A percentile compares a stretch with the other conserved stretches of the same genome.
These are phyloP conservation scores for Albula glossodonta DNA, from an alignment of 2,113 vertebrate genomes.

Conservation along the genomic window DNA sequence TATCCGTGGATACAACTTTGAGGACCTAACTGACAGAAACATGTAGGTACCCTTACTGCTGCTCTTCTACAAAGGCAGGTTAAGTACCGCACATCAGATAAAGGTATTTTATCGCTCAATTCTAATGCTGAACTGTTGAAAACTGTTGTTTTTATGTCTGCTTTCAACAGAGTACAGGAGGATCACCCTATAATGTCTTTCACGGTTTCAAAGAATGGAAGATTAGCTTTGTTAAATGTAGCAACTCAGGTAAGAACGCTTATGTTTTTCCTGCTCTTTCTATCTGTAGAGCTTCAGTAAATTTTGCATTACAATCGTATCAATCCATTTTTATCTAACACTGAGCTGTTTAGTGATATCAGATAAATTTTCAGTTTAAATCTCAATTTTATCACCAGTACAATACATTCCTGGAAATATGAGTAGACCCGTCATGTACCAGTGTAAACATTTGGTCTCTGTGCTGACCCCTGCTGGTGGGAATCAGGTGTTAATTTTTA, in stretches of 20 bases:
- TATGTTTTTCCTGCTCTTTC: background rate
- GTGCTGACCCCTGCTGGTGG: background rate
- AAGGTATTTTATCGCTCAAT: too few relatives aligned
- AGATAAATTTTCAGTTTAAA: background rate
- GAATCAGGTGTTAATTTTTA: background rate
- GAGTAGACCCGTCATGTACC: too few relatives aligned
- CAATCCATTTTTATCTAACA: too few relatives aligned
- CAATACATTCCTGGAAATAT: background rate
- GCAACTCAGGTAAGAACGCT: conserved; percentile 92
- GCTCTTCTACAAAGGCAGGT: background rate
- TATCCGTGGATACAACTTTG: conserved; percentile 97
- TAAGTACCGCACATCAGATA: too few relatives aligned
- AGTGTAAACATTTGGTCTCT: background rate
- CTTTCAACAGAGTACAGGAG: conserved; percentile 89
- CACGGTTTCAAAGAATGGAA: conserved; percentile 99
- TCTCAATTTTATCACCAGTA: background rate
- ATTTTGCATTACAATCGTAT: too few relatives aligned
- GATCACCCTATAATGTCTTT: conserved; percentile 99
- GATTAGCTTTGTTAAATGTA: conserved; percentile 99
- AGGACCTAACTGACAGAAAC: conserved; percentile 99
- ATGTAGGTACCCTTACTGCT: conserved; percentile 71
- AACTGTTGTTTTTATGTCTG: conserved; percentile 24
- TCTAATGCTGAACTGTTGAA: conserved; percentile 1
- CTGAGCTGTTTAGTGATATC: too few relatives aligned
- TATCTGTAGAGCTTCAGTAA: too few relatives aligned